phyloP scores from a whole-genome alignment of 2,113 vertebrate genomes.

The Antechinus stuartii region DNA sequence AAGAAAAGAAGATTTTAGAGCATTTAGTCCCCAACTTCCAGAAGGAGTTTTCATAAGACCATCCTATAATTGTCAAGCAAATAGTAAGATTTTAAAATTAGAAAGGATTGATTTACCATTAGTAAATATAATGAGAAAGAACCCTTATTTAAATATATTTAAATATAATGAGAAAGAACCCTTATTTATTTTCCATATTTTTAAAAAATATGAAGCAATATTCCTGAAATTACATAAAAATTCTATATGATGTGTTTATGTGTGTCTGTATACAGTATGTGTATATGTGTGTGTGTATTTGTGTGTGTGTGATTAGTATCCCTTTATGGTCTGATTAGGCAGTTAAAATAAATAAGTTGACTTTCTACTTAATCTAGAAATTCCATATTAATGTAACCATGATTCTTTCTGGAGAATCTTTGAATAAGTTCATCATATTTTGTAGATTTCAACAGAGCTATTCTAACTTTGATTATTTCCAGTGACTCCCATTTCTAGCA shows the following conservation, averaged over 20 bases:
- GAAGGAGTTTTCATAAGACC: neutral
- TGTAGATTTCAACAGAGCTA: neutral
- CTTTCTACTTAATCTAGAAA: neutral
- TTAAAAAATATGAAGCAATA: neutral
- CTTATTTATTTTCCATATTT: neutral
- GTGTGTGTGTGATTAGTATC: neutral
- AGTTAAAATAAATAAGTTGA: neutral
- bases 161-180: neutral
- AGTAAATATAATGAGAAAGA: neutral
- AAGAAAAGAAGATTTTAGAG: neutral
- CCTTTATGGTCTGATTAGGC: neutral
- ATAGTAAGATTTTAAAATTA: neutral
- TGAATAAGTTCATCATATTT: neutral
- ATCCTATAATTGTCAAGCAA: neutral
- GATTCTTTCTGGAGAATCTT: neutral
- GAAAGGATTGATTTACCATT: neutral
- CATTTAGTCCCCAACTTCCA: neutral
- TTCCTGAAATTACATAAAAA: neutral
- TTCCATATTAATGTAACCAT: neutral
- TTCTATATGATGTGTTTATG: neutral
- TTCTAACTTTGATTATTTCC: rapidly evolving
- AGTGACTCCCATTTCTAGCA: rapidly evolving
- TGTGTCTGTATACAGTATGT: neutral
- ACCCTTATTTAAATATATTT: neutral
- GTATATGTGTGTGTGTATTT: neutral